Evolutionary conservation across 2,113 vertebrate genomes (phyloP), one percentile per base, ranked within the genome.

Genomic region (Carlito syrichta): DNA sequence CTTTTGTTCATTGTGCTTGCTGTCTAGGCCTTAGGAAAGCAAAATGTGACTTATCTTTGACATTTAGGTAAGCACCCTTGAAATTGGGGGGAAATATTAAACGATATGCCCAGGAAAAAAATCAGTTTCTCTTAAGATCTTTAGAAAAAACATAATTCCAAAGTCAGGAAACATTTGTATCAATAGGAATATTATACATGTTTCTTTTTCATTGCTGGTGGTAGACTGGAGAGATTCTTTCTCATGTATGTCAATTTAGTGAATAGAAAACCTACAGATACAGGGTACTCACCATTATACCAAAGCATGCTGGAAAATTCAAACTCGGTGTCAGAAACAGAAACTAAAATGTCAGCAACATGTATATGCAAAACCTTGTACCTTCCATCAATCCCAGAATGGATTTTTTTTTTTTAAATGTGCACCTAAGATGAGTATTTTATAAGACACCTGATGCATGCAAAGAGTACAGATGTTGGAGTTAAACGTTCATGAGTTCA

Each of bases 281-380:
- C 2, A 3, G 4, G 60, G 40, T 7, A 3, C 9, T 62, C 74
- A 52, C 38, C 22, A 48, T 0, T 14, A 5, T 6, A 68, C 1
- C 19, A 32, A 32, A 27, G 4, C 19, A 23, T 30, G 14, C 38
- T 82, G 52, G 48, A 52, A 91, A 85, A 62, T 60, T 81, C 54
- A 79, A 89, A 69, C 14, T 73, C 1, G 0, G 23, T 23, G 27
- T 66, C 40, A 83, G 60, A 89, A 89, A 86, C 0, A 5, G n/a
- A 48, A 66, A 50, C 4, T 1, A 32, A 74, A 93, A 40, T 27
- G 32, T 14, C 17, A 32, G 76, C 9, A 63, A 3, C 40, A 5
- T 5, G 25, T 10, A 32, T 40, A 12, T 71, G 3, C 9, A 50
- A 43, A 77, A 32, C 32, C 7, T 60, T 38, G 71, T n/a, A 6